Base-by-base conservation (phyloP, 2,888 invertebrate species). In the Ligdia adustata region DNA sequence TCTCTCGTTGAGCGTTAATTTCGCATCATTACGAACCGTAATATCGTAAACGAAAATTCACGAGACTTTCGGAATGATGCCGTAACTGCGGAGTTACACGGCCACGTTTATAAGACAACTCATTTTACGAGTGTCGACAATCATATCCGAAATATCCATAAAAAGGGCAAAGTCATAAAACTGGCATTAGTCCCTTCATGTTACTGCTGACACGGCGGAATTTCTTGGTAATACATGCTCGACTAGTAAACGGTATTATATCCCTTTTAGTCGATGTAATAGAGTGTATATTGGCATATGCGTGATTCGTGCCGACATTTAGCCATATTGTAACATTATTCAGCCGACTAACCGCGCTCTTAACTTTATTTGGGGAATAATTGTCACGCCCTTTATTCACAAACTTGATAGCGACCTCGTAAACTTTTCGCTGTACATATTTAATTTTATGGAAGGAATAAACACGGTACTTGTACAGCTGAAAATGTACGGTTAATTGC, bases 151-250 rank as follows among this genome's bases (percentile, higher is more conserved):
- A 76, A 79, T 79, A 78, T 72, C 72, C 77, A 75, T 85, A 82
- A 86, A 85, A 82, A 77, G 74, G 80, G 75, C 72, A 72, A 67
- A 66, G 71, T 74, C 80, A 75, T 85, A 84, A 85, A 85, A 73
- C 69, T 74, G 66, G 69, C 80, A 80, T 86, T 83, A 82, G 81
- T 75, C 79, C 79, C 79, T 75, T 68, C 69, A 67, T 67, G 69
- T 72, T 74, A 68, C 64, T 69, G 76, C 79, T 75, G 79, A 78
- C 75, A 68, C 49, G 62, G 73, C 75, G 64, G 65, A 69, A 69
- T 64, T 64, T 71, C 64, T 62, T 60, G 63, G 62, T 61, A 62
- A 64, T 60, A 60, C 57, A 52, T 52, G 60, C 52, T 41, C 63
- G 55, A 56, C 69, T 65, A 62, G 65, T 58, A 60, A 66, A 67